Evolutionary conservation across 1,140 invertebrate genomes (phyloP), one percentile per base, ranked within the genome.

Genomic region (Pentalonia nigronervosa): DNA sequence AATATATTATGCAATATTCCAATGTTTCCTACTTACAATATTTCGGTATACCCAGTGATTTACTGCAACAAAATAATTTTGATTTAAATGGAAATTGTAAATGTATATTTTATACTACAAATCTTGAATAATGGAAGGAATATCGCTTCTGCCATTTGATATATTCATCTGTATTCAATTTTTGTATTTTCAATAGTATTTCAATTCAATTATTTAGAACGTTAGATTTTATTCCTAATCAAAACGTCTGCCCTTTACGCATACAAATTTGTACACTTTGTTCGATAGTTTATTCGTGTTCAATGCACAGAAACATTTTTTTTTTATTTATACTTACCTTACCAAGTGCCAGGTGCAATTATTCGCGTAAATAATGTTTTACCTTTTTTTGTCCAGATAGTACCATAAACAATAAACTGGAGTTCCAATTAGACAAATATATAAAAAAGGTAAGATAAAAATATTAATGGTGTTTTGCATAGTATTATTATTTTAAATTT

Each of bases 361-460:
- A 20, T 50, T 47, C 17, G 21, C 25, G 45, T 88, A 88, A 47
- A 45, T 47, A 50, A 17, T 50, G 45, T 87, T 87, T 67, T 30
- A 41, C 91, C 91, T 83, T 83, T 83, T 92, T 50, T 50, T 53
- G 14, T 84, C 91, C 45, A 84, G 21, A 20, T 53, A 34, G n/a
- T n/a, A n/a, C 48, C 45, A 50, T 34, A 84, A 30, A 84, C 34
- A 25, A 84, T 7, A 23, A 36, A 25, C n/a, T 23, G 81, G 3
- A 88, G 48, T 36, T 34, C 25, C 47, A 17, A 88, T 88, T 53
- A 88, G 20, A 88, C 41, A 84, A 45, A 84, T 21, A 45, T 41
- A 25, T 21, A 36, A 36, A 21, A 41, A 41, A 83, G 76, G 34
- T 81, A 41, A 60, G 8, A 11, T 60, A 60, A 30, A 60, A 11